Base-by-base conservation (phyloP, 2,797 vertebrate species). In the Hydrophis major region DNA sequence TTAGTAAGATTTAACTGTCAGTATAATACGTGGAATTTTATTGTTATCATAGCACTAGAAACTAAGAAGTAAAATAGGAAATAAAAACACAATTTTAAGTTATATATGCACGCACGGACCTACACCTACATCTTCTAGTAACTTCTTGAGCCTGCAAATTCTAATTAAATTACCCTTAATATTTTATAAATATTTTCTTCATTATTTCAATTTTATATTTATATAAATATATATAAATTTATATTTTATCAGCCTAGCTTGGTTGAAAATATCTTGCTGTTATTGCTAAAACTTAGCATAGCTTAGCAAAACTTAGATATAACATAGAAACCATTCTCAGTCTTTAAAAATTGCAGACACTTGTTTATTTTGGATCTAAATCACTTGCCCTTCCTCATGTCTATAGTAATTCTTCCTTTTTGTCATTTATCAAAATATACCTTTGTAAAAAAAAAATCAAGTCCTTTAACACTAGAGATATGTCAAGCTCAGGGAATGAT, bases 11-110 rank as follows among this genome's bases (percentile, higher is more conserved):
- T 89, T 89, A 18, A 47, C 28, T n/a, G 42, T 63, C 13, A 27
- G 7, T 10, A 63, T 27, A 89, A 50, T 66, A 25, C 14, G 20
- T 37, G 22, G 56, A 37, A 59, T 57, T 59, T n/a, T 88, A 10
- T 11, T 89, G 27, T n/a, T 66, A 13, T 16, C 11, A n/a, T 66
- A 87, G 28, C 59, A 92, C 0, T 22, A 57, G 78, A 90, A 78
- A 18, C 37, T 94, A 1, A 37, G 20, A 47, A 16, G 27, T 6
- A 60, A 95, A 95, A 25, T 93, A 83, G 92, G 57, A 25, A 4
- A 78, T 42, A 42, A 78, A 37, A 3, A 42, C 18, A 78, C 37
- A 42, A 42, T 22, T 42, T 22, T 78, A 78, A 78, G 37, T 32
- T 66, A 66, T n/a, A 66, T n/a, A 27, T 4, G 7, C 8, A 11